Evolutionary conservation across 2,888 invertebrate species (phyloP), one percentile per base, ranked within the genome.

Genomic region (Diabrotica balteata): DNA sequence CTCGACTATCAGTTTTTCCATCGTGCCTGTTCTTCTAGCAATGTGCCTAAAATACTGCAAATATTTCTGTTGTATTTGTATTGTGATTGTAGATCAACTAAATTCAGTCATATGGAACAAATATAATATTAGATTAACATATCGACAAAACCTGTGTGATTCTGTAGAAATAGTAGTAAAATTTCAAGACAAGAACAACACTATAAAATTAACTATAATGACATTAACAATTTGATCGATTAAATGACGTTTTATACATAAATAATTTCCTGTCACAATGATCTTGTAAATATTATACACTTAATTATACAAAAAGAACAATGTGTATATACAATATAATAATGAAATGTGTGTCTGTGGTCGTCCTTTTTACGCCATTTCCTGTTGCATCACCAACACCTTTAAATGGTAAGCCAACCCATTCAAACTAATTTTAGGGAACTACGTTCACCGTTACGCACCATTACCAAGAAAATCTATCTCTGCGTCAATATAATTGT

Each of bases 351-450:
- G 43, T 50, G 9, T 52, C 53, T 47, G 57, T 57, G 57, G 57
- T 63, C 51, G 50, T 49, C 44, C 57, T 63, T 51, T 22, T 55
- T 17, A 44, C 57, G 49, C 17, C 50, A 57, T 43, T 53, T 63
- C 57, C 63, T 32, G 46, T 64, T 58, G 43, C 52, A 58, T 58
- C 64, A 52, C 11, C 22, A 49, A 52, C 52, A 52, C 58, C 58
- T 52, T 64, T 64, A 58, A 64, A 64, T 46, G 64, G 64, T 64
- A 47, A 58, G 64, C 54, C 7, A 43, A 43, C 43, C 43, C 43
- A 54, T 42, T 43, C 54, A 43, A 51, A 8, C 11, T 51, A 32
- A 32, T 32, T 32, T 9, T 53, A 53, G 53, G 53, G 53, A 10
- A 32, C 32, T 53, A 54, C 43, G 54, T 42, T 43, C n/a, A 51